phyloP scores from a whole-genome alignment of 2,797 vertebrate species.

The Poecilia picta region DNA sequence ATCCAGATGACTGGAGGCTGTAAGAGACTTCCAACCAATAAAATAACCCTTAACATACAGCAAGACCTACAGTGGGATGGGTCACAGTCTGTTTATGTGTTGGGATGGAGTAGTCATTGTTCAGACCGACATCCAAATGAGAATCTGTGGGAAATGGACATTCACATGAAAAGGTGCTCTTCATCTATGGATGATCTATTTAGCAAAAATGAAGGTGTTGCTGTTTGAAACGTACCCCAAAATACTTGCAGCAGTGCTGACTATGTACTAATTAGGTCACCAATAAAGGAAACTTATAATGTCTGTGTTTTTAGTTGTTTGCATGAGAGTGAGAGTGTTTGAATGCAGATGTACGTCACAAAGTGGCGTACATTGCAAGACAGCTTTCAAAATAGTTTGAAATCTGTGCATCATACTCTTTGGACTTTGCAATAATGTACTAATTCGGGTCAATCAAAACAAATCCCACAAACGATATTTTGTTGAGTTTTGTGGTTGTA shows the following conservation, averaged over 20 bases:
- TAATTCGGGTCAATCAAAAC: neutral
- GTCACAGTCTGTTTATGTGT: neutral
- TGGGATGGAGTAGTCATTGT: neutral
- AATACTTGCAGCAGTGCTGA: neutral
- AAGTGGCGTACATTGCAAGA: too few species aligned
- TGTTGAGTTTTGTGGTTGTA: neutral
- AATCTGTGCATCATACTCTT: neutral
- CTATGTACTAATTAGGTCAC: neutral
- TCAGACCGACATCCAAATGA: neutral
- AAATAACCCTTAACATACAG: neutral
- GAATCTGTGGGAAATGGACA: neutral
- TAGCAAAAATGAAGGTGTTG: neutral
- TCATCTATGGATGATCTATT: neutral
- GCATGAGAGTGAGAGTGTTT: neutral
- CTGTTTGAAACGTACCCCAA: neutral
- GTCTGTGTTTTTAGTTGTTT: neutral
- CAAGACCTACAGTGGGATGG: neutral
- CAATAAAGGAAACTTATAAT: neutral
- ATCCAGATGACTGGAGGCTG: neutral
- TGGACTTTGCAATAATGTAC: neutral
- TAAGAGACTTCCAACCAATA: neutral
- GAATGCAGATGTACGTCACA: neutral
- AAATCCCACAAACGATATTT: neutral
- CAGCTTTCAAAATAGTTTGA: neutral
- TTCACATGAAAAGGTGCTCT: neutral